Evolutionary conservation across 2,113 vertebrate genomes (phyloP), one percentile per base, ranked within the genome.

Genomic region (Callocephalon fimbriatum): DNA sequence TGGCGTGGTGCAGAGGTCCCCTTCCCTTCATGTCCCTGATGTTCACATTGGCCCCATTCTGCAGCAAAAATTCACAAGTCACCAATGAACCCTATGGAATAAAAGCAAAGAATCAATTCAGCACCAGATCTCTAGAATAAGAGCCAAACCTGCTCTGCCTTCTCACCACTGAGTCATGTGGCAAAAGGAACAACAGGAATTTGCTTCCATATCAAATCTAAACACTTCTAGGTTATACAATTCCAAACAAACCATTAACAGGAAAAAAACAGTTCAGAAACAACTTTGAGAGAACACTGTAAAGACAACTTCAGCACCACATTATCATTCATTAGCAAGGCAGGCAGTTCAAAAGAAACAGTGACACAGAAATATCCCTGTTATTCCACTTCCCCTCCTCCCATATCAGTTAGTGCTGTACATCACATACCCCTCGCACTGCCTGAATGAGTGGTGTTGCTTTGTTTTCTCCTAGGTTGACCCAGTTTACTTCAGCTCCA

Each of bases 31-130:
- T 72, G 58, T 99, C 99, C 95, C 98, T 98, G 96, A 99, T 99
- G 97, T 99, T 99, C 90, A 99, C 99, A 32, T 99, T 99, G 62
- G 99, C 99, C 74, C 99, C 99, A 38, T 99, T 99, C 97, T 99
- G 99, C 51, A 99, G 99, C 86, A 99, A 98, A 97, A 99, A 99
- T 96, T 99, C 99, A 38, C 99, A 99, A 21, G 99, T 98, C 94
- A 99, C 99, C 98, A 99, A 90, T 3, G 99, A 99, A 67, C 99
- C 99, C 99, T 99, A 80, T 0, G 3, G 90, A 70, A 91, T 61
- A 61, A 96, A 92, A 90, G 53, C 37, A 85, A 75, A 82, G 37
- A 70, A 71, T 58, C 17, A 87, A 70, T n/a, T 95, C 45, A 86
- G 37, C n/a, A 51, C 19, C 56, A 68, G 54, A 59, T 71, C 26